Evolutionary conservation across 1,140 invertebrate species (phyloP).

Genomic region (Micrasema minimum): DNA sequence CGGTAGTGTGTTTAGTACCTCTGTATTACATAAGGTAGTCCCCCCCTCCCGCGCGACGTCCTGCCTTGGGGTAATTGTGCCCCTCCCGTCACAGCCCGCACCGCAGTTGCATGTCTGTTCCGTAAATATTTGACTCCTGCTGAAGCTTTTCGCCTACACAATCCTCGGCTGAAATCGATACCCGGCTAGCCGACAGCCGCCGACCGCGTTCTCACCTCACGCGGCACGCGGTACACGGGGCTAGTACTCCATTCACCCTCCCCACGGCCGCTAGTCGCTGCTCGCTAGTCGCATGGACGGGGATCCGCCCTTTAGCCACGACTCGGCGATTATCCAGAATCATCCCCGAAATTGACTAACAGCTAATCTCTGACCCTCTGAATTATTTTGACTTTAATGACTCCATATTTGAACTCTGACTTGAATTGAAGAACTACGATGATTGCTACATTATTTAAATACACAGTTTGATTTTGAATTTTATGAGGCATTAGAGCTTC

Average conservation of each 20-base stretch:
- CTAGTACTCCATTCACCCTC: not conserved
- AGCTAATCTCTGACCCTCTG: too few relatives aligned
- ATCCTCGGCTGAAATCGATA: slow-evolving; percentile 46
- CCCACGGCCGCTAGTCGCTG: not conserved
- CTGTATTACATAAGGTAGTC: not conserved
- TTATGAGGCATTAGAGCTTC: too few relatives aligned
- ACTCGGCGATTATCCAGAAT: not conserved
- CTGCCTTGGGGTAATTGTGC: slow-evolving; percentile 26
- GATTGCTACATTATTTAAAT: too few relatives aligned
- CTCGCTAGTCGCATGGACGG: not conserved
- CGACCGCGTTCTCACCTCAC: slow-evolving; percentile 27
- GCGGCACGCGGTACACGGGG: not conserved
- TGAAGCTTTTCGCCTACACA: slow-evolving; percentile 45
- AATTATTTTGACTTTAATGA: too few relatives aligned
- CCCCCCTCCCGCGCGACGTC: slow-evolving; percentile 24
- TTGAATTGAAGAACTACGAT: too few relatives aligned
- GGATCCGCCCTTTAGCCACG: slow-evolving; percentile 16
- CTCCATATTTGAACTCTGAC: too few relatives aligned
- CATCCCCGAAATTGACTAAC: not conserved
- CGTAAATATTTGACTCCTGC: slow-evolving; percentile 47
- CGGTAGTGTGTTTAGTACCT: not conserved
- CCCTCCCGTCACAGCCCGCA: slow-evolving; percentile 21
- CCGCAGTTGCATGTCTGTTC: slow-evolving; percentile 42
- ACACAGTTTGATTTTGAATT: too few relatives aligned
- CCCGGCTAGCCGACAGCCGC: slow-evolving; percentile 41